Evolutionary conservation across 1,140 invertebrate genomes (phyloP), one percentile per base, ranked within the genome.

Genomic region (Eulimnadia texana): DNA sequence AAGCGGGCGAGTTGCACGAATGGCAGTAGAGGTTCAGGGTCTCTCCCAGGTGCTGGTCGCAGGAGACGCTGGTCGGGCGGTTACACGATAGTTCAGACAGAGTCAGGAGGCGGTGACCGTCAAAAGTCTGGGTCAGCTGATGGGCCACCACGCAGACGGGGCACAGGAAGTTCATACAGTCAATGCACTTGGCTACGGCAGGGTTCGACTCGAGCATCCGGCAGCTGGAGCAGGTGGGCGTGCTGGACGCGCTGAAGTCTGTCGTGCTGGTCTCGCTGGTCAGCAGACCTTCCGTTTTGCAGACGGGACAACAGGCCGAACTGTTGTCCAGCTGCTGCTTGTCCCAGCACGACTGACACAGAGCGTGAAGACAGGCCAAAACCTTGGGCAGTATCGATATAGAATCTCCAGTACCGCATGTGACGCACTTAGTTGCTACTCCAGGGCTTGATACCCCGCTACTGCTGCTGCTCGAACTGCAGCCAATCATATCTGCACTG

Each of bases 101-200:
- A 63, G 83, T 84, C 49, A 86, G 78, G 13, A 96, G 88, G n/a
- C 89, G 83, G 74, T 98, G 94, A 28, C 92, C 92, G 72, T 95
- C 91, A 75, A 98, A 98, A 72, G 92, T 95, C 72, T 96, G 92
- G 93, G 98, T 97, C 72, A 89, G 96, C 73, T 96, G 89, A 73
- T 98, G 94, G 49, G 93, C 93, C 82, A 94, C 95, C 66, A 93
- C 90, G 80, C 94, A 98, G 70, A 94, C 93, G 51, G 88, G 82
- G 75, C 94, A 98, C 52, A 98, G 81, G 71, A 89, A 93, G 70
- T 94, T 93, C 64, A 85, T 85, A 75, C 94, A 98, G 72, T 97
- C 92, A 70, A 91, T 85, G 74, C 94, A 98, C 67, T 88, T 69
- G 3, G 76, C 75, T 1, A 74, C 71, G 51, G 77, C 86, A 19